Conservation (phyloP, 2,797 vertebrate species). For the Typhlichthys eigenmanni region DNA sequence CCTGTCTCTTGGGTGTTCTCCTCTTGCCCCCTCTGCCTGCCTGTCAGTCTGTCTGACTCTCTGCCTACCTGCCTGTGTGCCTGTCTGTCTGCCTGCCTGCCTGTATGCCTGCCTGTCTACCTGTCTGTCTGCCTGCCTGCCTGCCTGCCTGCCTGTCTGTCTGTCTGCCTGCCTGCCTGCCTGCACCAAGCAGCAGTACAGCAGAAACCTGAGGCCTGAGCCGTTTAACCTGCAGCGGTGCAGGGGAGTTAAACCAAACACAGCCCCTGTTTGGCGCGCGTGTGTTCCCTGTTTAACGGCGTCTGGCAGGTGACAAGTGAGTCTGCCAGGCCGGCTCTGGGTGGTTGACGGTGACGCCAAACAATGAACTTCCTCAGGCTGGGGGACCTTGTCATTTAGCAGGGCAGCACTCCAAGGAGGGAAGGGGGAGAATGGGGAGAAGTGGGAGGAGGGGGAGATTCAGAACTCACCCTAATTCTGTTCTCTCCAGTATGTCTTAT, state of each 20-base stretch:
- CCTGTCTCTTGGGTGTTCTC: too few relatives aligned
- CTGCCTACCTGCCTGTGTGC: background rate
- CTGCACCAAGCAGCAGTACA: conserved; percentile 34
- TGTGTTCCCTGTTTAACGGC: conserved; percentile 35
- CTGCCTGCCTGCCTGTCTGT: background rate
- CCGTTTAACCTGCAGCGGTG: conserved; percentile 42
- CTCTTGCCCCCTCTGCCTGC: background rate
- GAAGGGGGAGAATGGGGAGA: background rate
- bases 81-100: conserved; percentile 8
- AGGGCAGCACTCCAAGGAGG: background rate
- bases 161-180: conserved; percentile 10
- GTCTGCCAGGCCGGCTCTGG: conserved; percentile 20
- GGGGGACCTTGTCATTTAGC: conserved; percentile 27
- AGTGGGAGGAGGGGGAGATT: conserved; percentile 16
- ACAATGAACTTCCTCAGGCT: conserved; percentile 42
- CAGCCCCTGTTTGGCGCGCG: conserved; percentile 39
- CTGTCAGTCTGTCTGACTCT: conserved; percentile 5
- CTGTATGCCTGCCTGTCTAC: background rate
- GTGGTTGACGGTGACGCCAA: conserved; percentile 46
- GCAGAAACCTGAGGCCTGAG: conserved; percentile 39
- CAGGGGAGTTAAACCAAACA: conserved; percentile 53
- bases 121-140: background rate
- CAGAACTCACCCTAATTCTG: too few relatives aligned
- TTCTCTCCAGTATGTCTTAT: too few relatives aligned
- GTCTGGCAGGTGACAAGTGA: conserved; percentile 50